Percentiles rank a stretch among this genome's conserved stretches.
Conservation (phyloP, 2,888 invertebrate species). For the Lithophane leautieri region DNA sequence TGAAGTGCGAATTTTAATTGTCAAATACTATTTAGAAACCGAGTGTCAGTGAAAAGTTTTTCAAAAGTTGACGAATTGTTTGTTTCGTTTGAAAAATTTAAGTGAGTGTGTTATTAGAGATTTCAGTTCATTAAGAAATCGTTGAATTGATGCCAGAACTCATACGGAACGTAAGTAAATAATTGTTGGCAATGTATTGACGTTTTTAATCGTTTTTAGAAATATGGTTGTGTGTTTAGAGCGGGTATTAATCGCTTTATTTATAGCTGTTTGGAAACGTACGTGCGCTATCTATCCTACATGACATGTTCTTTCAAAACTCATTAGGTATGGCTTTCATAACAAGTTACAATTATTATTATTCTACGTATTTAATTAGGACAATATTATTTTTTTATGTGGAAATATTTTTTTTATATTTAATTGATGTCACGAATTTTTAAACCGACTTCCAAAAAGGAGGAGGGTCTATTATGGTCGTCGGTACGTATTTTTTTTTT, state of each 20-base stretch:
- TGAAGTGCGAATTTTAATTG: background rate
- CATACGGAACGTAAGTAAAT: conserved; percentile 64
- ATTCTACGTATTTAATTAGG: conserved; percentile 10
- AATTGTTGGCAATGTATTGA: conserved; percentile 51
- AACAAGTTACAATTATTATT: conserved; percentile 1
- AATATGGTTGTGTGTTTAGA: conserved; percentile 33
- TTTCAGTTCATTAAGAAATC: conserved; percentile 67
- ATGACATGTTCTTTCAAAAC: conserved; percentile 30
- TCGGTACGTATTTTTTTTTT: no score
- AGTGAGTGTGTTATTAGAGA: conserved; percentile 59
- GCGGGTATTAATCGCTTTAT: conserved; percentile 29
- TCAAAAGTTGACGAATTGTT: conserved; percentile 44
- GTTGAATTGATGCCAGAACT: conserved; percentile 66
- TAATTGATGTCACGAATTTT: background rate
- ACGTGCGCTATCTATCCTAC: conserved; percentile 53
- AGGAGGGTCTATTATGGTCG: no score
- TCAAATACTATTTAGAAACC: background rate
- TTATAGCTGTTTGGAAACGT: conserved; percentile 39
- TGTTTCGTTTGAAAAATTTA: conserved; percentile 35
- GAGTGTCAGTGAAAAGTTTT: conserved; percentile 43
- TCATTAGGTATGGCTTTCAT: background rate
- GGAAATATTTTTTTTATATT: background rate
- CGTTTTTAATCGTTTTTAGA: conserved; percentile 48
- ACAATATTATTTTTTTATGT: background rate
- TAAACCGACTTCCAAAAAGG: no score